Evolutionary conservation across 2,113 vertebrate genomes (phyloP), one percentile per base, ranked within the genome.

Genomic region (Circaetus cinerascens): DNA sequence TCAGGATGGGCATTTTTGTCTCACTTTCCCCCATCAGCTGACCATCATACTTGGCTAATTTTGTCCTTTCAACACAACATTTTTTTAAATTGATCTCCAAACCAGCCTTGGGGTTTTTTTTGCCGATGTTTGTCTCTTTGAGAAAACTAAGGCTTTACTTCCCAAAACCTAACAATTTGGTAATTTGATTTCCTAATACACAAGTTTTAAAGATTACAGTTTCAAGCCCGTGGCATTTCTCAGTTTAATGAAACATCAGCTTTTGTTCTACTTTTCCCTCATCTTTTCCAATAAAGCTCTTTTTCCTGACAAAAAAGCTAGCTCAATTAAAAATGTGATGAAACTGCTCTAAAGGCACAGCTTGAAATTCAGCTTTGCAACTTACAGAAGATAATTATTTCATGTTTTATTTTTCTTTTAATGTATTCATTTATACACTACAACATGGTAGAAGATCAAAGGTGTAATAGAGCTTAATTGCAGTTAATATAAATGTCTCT

Each of bases 391-490:
- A 68, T 46, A 78, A 91, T 96, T 96, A 89, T 95, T 93, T 96
- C 60, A 48, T 13, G 4, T 91, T 88, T 95, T 60, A 93, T 91
- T 79, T 69, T 92, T 90, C 78, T 85, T 80, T 64, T 48, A 62
- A 91, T 89, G 55, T 59, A 91, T 90, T 92, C 46, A 67, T 95
- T 86, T 93, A 73, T 30, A 46, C 25, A 87, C 53, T 90, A 59
- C 74, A 90, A 68, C 71, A 59, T 23, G 26, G 86, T 69, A 93
- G 45, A 21, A 93, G 68, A 95, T 94, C 84, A 97, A 95, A 97
- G 86, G 87, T 72, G 36, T 91, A 95, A 75, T 81, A 60, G 57
- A 78, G 50, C 45, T 95, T 95, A 95, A 94, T 90, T 95, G 51
- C 11, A 85, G 41, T 84, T 89, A 96, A 93, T 89, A 85, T 76